These are phyloP conservation scores for Epinephelus fuscoguttatus DNA, from an alignment of 2,113 vertebrate species.

Conservation along the genomic window DNA sequence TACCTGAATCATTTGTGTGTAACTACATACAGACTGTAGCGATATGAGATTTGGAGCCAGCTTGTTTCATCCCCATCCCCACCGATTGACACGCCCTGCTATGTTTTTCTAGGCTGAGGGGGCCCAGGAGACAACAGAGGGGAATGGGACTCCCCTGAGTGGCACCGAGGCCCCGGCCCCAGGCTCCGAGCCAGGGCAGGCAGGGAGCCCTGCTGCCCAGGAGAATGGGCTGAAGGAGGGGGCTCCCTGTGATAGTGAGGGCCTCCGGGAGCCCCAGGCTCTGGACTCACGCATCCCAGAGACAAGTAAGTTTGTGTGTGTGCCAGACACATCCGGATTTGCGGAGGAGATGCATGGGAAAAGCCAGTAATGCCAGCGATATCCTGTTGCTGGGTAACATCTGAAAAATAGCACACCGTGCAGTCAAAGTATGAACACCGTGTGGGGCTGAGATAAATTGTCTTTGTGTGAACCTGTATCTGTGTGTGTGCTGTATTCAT, in stretches of 20 bases:
- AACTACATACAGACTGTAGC: not conserved
- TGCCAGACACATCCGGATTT: not conserved
- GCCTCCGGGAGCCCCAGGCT: slow-evolving; percentile 89
- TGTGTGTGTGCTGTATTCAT: slow-evolving; percentile 21
- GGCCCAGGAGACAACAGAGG: slow-evolving; percentile 84
- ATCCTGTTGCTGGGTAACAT: not conserved
- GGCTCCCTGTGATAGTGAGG: slow-evolving; percentile 81
- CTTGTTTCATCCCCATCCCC: slow-evolving; percentile 52
- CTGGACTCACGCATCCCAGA: slow-evolving; percentile 94
- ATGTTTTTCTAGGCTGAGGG: slow-evolving; percentile 92
- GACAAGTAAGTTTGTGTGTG: slow-evolving; percentile 91
- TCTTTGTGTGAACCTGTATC: not conserved
- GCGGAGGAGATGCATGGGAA: not conserved
- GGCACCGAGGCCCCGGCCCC: slow-evolving; percentile 74
- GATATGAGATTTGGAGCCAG: slow-evolving; percentile 51
- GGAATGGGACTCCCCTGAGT: slow-evolving; percentile 80
- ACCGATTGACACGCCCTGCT: slow-evolving; percentile 76
- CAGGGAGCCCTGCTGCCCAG: slow-evolving; percentile 77
- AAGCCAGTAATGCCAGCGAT: not conserved
- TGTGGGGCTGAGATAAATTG: not conserved
- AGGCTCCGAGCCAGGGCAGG: slow-evolving; percentile 58
- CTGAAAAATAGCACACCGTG: not conserved
- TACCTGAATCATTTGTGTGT: not conserved
- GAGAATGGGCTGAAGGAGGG: slow-evolving; percentile 89
- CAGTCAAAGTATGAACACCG: not conserved